Evolutionary conservation across 2,888 invertebrate species (phyloP).

Genomic region (Hirtodrosophila duncani): DNA sequence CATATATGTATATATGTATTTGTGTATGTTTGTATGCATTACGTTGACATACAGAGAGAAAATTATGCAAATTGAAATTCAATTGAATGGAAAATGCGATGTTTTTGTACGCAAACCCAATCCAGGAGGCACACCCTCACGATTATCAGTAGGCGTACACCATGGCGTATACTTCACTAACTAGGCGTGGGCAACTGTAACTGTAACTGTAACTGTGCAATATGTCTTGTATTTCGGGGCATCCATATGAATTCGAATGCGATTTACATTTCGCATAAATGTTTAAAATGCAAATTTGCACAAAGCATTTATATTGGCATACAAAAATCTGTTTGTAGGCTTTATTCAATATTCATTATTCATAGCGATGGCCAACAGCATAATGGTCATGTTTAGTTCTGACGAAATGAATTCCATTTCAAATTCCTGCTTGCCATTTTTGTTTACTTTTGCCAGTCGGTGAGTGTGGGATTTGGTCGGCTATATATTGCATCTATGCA

Average conservation of each 20-base stretch:
- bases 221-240: slow-evolving; percentile 41
- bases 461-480: slow-evolving; percentile 12
- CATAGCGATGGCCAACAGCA: slow-evolving; percentile 20
- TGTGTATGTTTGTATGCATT: slow-evolving; percentile 43
- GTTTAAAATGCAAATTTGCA: slow-evolving; percentile 47
- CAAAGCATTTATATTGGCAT: slow-evolving; percentile 31
- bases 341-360: slow-evolving; percentile 43
- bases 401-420: slow-evolving; percentile 33
- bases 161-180: slow-evolving; percentile 8
- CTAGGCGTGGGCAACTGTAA: slow-evolving; percentile 21
- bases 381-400: slow-evolving; percentile 39
- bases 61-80: slow-evolving; percentile 73
- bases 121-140: background rate
- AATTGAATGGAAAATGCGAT: slow-evolving; percentile 70
- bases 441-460: background rate
- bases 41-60: slow-evolving; percentile 64
- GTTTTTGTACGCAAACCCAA: slow-evolving; percentile 15
- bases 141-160: slow-evolving; percentile 6
- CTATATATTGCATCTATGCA: slow-evolving; percentile 11
- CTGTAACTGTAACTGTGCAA: slow-evolving; percentile 41
- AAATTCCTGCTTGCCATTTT: background rate
- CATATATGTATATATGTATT: slow-evolving; percentile 21
- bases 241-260: slow-evolving; percentile 45
- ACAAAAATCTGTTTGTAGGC: slow-evolving; percentile 41
- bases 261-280: slow-evolving; percentile 37